Conservation (phyloP, 2,888 invertebrate species). For the Pseudococcus longispinus region DNA sequence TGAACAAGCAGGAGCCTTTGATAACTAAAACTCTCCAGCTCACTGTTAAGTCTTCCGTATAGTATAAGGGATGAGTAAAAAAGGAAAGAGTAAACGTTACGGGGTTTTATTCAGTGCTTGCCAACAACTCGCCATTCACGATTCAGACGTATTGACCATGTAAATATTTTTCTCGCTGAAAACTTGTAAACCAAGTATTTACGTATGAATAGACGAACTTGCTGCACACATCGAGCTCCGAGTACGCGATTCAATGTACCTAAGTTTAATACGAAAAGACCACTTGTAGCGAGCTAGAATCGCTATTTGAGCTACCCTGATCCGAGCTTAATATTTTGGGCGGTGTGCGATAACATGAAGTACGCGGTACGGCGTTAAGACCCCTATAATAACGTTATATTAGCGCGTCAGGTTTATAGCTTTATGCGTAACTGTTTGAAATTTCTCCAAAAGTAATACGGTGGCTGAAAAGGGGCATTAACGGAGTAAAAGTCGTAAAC, state of each 20-base stretch:
- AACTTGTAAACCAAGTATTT: background rate
- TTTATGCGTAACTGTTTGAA: constrained; percentile 56
- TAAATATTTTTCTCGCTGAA: background rate
- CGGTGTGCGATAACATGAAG: constrained; percentile 16
- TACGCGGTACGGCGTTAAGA: constrained; percentile 23
- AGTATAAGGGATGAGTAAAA: constrained; percentile 35
- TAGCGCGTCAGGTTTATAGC: constrained; percentile 56
- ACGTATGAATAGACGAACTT: background rate
- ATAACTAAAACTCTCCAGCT: constrained; percentile 47
- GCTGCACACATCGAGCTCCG: too few species aligned
- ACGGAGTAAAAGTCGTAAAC: constrained; percentile 56
- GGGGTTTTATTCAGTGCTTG: constrained; percentile 42
- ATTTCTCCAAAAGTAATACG: constrained; percentile 55
- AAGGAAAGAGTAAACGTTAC: constrained; percentile 45
- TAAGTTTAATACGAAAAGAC: background rate
- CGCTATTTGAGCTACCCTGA: constrained; percentile 51
- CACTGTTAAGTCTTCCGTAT: constrained; percentile 51
- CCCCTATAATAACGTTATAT: constrained; percentile 56
- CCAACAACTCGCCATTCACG: background rate
- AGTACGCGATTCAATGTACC: background rate
- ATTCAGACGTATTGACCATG: background rate
- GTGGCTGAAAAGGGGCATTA: constrained; percentile 54
- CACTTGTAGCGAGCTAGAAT: constrained; percentile 25
- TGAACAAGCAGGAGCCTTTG: constrained; percentile 49
- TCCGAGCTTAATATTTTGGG: constrained; percentile 53